Base-by-base conservation (phyloP, 2,888 invertebrate species). In the Philereme vetulata region DNA sequence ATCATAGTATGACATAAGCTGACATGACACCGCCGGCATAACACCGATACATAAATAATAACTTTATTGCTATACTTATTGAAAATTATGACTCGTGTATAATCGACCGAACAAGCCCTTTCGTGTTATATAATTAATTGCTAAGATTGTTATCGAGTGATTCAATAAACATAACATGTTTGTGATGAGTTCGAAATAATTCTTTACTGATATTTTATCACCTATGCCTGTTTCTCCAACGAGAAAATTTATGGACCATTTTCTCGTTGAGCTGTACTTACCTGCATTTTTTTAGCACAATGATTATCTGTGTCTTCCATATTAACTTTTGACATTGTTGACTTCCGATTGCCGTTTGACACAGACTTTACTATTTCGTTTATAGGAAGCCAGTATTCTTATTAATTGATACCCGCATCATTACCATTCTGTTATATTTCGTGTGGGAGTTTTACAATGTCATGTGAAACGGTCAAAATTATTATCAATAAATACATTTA, bases 1-100 rank as follows among this genome's bases (percentile, higher is more conserved):
- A 47, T 40, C 43, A 45, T 43, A 50, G 40, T 48, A 46, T 65
- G 67, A 66, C 55, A 66, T 62, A 65, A 66, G 54, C 56, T 51
- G 56, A 54, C 55, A 43, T 21, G 51, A 53, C 63, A 52, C 63
- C 49, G 56, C 56, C 6, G 52, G 57, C 51, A 49, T 32, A 56
- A 46, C 59, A 44, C 53, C 48, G 43, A 62, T 53, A 51, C 56
- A 65, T 60, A 60, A 60, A 60, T 58, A 62, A 62, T 62, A 50
- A 48, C 33, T 62, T 65, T 63, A 65, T 64, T 56, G 53, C 60
- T 56, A 49, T 53, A 57, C 57, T 60, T 56, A 64, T 58, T 67
- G 53, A 49, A 62, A 58, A 56, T 64, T 60, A 67, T 56, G 44
- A 54, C 54, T 60, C 51, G 51, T 53, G 34, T 64, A 51, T 60